Conservation (phyloP, 2,113 vertebrate species). For the Leucosticte australis region DNA sequence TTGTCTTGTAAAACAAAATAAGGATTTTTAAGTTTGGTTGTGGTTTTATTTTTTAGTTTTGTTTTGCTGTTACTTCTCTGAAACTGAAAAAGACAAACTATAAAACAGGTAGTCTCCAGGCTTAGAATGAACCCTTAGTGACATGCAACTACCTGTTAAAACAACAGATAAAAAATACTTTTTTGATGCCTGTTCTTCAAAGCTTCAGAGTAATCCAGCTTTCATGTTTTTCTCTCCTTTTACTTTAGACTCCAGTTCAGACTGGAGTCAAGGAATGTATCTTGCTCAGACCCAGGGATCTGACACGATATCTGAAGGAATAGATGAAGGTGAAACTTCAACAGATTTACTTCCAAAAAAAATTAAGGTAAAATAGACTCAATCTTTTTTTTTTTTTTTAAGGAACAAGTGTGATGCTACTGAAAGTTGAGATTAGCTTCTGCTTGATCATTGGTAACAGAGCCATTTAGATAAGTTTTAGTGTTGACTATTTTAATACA, state of each 20-base stretch:
- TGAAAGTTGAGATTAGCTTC: neutral
- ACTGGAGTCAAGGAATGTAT: slow-evolving; percentile 87
- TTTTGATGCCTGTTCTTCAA: slow-evolving; percentile 36
- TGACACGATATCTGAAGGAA: slow-evolving; percentile 79
- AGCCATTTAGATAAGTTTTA: neutral
- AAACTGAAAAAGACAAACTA: neutral
- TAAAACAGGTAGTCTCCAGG: neutral
- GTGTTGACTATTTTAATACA: neutral
- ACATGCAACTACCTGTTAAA: neutral
- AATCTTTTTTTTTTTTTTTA: neutral
- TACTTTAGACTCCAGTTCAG: slow-evolving; percentile 87
- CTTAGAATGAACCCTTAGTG: neutral
- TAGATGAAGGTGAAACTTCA: slow-evolving; percentile 77
- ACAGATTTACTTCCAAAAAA: slow-evolving; percentile 83
- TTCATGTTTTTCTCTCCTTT: slow-evolving; percentile 47
- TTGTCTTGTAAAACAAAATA: neutral
- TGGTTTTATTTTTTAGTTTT: neutral
- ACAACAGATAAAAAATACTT: neutral
- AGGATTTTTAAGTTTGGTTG: neutral
- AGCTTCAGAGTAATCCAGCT: neutral
- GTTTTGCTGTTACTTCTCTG: slow-evolving; percentile 19
- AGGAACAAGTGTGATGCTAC: neutral
- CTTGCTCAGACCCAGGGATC: slow-evolving; percentile 80
- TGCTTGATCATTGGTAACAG: neutral
- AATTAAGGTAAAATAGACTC: slow-evolving; percentile 83